phyloP scores from a whole-genome alignment of 2,797 vertebrate genomes.

The Poecilia wingei region DNA sequence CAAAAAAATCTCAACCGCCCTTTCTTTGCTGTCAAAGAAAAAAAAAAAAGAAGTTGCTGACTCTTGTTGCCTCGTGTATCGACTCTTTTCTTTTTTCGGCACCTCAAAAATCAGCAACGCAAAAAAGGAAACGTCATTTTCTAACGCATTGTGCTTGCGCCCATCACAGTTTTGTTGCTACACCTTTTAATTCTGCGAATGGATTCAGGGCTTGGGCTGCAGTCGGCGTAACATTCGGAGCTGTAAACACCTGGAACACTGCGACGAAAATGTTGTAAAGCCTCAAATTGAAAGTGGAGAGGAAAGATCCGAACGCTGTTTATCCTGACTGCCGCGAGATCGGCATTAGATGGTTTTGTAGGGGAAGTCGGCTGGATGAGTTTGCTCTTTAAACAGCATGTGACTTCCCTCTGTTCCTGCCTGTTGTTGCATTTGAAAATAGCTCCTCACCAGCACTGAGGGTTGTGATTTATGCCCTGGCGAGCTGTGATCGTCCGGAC shows the following conservation, averaged over 20 bases:
- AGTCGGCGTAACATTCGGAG: neutral
- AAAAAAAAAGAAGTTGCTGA: constrained; percentile 25
- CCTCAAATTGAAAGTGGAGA: neutral
- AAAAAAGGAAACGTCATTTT: constrained; percentile 15
- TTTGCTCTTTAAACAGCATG: constrained; percentile 7
- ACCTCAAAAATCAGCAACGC: constrained; percentile 18
- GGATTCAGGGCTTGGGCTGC: neutral
- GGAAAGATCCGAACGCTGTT: neutral
- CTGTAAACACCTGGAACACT: neutral
- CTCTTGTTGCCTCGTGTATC: constrained; percentile 22
- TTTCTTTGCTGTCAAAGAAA: constrained; percentile 50
- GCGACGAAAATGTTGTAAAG: neutral
- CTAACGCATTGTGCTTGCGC: too few relatives aligned
- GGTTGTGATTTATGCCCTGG: constrained; percentile 20
- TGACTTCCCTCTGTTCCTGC: constrained; percentile 5
- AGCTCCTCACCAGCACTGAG: constrained; percentile 11
- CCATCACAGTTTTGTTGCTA: neutral
- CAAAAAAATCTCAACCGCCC: constrained; percentile 25
- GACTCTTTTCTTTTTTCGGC: neutral
- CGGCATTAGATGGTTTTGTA: neutral
- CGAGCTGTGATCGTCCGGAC: constrained; percentile 22
- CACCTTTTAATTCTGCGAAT: neutral
- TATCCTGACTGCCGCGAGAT: neutral
- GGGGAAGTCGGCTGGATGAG: constrained; percentile 6
- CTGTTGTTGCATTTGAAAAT: constrained; percentile 31